A percentile compares a stretch with the other conserved stretches of the same genome.
These are phyloP conservation scores for Morpho deidamia DNA, from an alignment of 2,888 invertebrate species.

Conservation along the genomic window DNA sequence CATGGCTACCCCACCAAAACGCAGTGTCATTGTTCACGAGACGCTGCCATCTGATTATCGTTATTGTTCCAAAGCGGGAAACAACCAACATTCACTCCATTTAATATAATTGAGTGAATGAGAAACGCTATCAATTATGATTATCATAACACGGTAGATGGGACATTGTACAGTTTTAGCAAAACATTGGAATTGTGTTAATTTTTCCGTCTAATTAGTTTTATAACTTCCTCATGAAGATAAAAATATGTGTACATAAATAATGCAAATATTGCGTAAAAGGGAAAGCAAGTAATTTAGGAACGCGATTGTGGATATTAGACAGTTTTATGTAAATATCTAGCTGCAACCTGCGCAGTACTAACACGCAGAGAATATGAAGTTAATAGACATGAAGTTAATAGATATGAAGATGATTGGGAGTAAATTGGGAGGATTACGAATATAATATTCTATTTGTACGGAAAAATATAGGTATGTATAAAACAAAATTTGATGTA, in stretches of 20 bases:
- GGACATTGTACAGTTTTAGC: conserved; percentile 26
- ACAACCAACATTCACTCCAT: conserved; percentile 67
- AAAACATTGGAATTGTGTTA: conserved; percentile 28
- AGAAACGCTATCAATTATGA: conserved; percentile 71
- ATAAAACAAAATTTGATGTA: too few relatives aligned
- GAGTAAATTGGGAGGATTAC: too few relatives aligned
- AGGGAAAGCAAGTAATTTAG: too few relatives aligned
- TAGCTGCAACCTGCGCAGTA: too few relatives aligned
- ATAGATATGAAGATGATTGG: too few relatives aligned
- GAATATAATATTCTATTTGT: too few relatives aligned
- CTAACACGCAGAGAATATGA: too few relatives aligned
- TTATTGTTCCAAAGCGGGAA: conserved; percentile 74
- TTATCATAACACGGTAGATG: conserved; percentile 39
- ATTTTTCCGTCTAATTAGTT: conserved; percentile 20
- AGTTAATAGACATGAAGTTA: too few relatives aligned
- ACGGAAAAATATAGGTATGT: too few relatives aligned
- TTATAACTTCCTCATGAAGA: conserved; percentile 15
- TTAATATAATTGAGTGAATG: conserved; percentile 72
- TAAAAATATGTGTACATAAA: neutral
- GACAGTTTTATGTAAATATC: too few relatives aligned
- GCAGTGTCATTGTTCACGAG: conserved; percentile 70
- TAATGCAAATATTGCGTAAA: neutral
- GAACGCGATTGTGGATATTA: too few relatives aligned
- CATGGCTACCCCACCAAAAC: conserved; percentile 46
- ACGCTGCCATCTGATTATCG: conserved; percentile 63